Evolutionary conservation across 2,888 invertebrate genomes (phyloP).

Genomic region (Thereva unica): DNA sequence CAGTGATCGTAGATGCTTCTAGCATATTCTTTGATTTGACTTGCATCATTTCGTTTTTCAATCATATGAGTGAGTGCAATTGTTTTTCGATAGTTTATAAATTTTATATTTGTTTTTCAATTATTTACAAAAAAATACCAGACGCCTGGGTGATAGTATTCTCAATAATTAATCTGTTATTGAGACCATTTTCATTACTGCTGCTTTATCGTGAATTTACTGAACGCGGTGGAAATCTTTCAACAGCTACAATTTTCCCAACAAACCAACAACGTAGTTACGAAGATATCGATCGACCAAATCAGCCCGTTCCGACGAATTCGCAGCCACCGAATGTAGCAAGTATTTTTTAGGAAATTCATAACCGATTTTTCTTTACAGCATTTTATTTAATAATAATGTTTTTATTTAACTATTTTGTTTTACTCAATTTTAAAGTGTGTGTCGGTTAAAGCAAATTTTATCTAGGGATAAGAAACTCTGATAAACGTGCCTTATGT

Average conservation of each 20-base stretch:
- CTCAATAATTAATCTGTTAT: conserved; percentile 54
- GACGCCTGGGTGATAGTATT: conserved; percentile 57
- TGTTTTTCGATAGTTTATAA: conserved; percentile 8
- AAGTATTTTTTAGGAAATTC: conserved; percentile 53
- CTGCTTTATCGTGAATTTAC: conserved; percentile 55
- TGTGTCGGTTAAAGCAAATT: no score
- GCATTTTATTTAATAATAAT: not conserved
- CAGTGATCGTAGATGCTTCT: conserved; percentile 55
- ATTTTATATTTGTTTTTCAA: conserved; percentile 6
- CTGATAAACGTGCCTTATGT: no score
- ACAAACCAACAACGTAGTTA: conserved; percentile 56
- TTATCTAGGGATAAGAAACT: no score
- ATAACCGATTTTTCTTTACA: not conserved
- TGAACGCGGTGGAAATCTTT: conserved; percentile 52
- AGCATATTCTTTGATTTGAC: conserved; percentile 57
- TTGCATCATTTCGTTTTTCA: conserved; percentile 52
- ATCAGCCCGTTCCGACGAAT: conserved; percentile 54
- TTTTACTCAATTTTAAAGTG: no score
- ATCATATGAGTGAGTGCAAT: conserved; percentile 54
- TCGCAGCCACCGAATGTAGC: conserved; percentile 54
- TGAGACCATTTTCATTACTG: conserved; percentile 54
- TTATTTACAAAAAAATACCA: conserved; percentile 41
- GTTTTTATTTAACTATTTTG: no score
- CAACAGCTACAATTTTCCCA: conserved; percentile 53
- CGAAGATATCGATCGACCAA: conserved; percentile 57